Evolutionary conservation across 2,888 invertebrate genomes (phyloP).

Genomic region (Lepidocyrtoides sp.): DNA sequence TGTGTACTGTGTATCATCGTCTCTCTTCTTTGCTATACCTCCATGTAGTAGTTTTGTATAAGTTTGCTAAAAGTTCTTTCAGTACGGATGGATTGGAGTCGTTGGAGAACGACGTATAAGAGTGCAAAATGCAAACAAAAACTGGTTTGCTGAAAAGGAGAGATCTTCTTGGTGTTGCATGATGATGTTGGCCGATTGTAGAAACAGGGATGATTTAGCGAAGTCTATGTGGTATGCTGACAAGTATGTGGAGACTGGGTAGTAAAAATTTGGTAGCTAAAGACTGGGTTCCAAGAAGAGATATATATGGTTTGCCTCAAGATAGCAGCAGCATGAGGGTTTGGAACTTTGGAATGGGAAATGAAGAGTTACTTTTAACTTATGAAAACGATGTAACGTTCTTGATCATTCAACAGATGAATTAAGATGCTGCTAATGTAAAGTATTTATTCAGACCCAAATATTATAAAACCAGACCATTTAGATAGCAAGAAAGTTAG

Average conservation of each 20-base stretch:
- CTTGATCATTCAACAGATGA: too few species aligned
- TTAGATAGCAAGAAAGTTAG: neutral
- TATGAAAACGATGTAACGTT: neutral
- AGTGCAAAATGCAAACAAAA: slow-evolving; percentile 34
- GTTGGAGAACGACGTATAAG: neutral
- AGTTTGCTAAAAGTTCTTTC: slow-evolving; percentile 19
- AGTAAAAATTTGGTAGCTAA: neutral
- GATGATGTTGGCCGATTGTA: neutral
- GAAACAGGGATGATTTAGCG: slow-evolving; percentile 2
- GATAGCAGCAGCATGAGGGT: slow-evolving; percentile 17
- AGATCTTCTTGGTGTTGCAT: neutral
- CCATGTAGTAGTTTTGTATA: neutral
- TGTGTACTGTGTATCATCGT: neutral
- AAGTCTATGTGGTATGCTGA: slow-evolving; percentile 32
- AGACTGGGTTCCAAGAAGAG: slow-evolving; percentile 13
- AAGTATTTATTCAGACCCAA: neutral
- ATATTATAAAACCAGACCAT: neutral
- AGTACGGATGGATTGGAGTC: neutral
- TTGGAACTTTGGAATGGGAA: neutral
- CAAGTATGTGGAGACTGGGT: neutral
- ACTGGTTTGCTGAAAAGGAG: slow-evolving; percentile 25
- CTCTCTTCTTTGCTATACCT: neutral
- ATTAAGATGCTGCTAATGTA: neutral
- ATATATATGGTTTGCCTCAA: slow-evolving; percentile 1
- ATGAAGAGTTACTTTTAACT: neutral